These are phyloP conservation scores for Drosophila meridionalis DNA, from an alignment of 2,888 invertebrate species.

Conservation along the genomic window DNA sequence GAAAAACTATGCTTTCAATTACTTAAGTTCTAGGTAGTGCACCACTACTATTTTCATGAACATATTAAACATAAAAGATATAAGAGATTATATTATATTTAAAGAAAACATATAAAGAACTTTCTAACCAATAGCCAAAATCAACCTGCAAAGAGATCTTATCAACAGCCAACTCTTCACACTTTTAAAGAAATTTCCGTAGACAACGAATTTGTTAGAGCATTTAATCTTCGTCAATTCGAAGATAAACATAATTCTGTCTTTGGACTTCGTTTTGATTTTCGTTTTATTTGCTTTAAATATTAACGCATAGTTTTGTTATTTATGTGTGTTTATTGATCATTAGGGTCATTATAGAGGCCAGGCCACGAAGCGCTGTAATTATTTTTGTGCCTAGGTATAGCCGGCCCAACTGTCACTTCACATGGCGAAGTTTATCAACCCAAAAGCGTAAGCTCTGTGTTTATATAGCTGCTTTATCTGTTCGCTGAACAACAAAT, in stretches of 20 bases:
- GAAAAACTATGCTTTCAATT: too few species aligned
- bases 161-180: background rate
- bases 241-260: background rate
- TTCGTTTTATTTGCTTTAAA: conserved; percentile 69
- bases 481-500: conserved; percentile 37
- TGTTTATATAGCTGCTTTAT: conserved; percentile 67
- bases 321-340: conserved; percentile 65
- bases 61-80: too few species aligned
- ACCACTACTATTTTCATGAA: too few species aligned
- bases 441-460: conserved; percentile 48
- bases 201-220: background rate
- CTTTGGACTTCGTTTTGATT: conserved; percentile 27
- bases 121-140: background rate
- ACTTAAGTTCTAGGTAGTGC: too few species aligned
- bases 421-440: conserved; percentile 73
- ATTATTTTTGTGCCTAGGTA: conserved; percentile 50
- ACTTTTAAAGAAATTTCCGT: background rate
- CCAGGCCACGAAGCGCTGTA: conserved; percentile 41
- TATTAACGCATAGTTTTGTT: conserved; percentile 65
- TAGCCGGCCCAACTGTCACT: conserved; percentile 58
- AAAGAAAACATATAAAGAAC: background rate
- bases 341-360: conserved; percentile 71
- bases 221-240: background rate
- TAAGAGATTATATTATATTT: too few species aligned
- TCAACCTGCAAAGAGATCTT: background rate